Percentiles rank a stretch among this genome's conserved stretches.
These are phyloP conservation scores for Sericinus montela DNA, from an alignment of 2,888 invertebrate species.

Conservation along the genomic window DNA sequence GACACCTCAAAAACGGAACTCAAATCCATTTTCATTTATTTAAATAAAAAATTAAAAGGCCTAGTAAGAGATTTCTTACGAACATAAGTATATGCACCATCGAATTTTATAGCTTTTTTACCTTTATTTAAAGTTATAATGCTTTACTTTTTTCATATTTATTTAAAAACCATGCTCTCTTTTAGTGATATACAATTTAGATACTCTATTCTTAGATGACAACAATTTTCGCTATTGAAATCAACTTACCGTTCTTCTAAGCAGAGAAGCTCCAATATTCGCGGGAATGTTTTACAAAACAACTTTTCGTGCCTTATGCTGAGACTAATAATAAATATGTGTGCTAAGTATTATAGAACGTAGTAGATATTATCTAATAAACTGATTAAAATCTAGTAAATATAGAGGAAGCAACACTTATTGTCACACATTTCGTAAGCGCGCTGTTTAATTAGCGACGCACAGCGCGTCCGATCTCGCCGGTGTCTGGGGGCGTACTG, in stretches of 20 bases:
- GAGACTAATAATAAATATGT: background rate
- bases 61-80: no score
- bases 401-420: constrained; percentile 75
- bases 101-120: no score
- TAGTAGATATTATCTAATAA: constrained; percentile 8
- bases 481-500: constrained; percentile 61
- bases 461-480: constrained; percentile 52
- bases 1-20: no score
- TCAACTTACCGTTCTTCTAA: constrained; percentile 38
- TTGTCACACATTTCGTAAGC: constrained; percentile 76
- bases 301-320: background rate
- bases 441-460: constrained; percentile 41
- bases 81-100: no score
- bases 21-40: no score
- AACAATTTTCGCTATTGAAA: no score
- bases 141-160: no score
- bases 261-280: constrained; percentile 31
- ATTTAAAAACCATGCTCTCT: no score
- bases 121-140: no score
- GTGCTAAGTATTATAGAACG: background rate
- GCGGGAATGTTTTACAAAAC: constrained; percentile 21
- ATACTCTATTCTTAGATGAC: no score
- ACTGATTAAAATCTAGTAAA: constrained; percentile 36
- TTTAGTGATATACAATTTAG: no score
- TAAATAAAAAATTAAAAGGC: no score